Conservation (phyloP, 2,888 invertebrate species). For the Zhuqinia jingwanae region DNA sequence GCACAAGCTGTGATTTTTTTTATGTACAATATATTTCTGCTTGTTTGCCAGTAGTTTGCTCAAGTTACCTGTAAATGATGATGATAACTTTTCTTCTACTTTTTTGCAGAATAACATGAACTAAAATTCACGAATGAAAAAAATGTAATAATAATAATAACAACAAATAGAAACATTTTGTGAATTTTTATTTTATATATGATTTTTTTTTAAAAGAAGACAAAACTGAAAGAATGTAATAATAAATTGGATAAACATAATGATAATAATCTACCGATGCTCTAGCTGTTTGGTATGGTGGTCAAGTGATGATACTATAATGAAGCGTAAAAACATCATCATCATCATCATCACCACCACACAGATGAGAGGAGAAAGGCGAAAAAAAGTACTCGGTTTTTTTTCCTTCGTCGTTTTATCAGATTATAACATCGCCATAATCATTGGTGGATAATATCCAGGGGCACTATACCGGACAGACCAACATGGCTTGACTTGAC, state of each 20-base stretch:
- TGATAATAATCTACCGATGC: too few species aligned
- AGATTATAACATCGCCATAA: not conserved
- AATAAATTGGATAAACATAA: too few species aligned
- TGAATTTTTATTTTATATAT: constrained; percentile 27
- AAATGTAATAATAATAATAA: not conserved
- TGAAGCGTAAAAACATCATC: not conserved
- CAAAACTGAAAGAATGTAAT: too few species aligned
- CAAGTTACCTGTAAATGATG: not conserved
- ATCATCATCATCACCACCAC: constrained; percentile 10
- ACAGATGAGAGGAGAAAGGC: not conserved
- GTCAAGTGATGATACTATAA: not conserved
- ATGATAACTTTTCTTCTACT: too few species aligned
- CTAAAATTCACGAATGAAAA: not conserved
- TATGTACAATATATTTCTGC: too few species aligned
- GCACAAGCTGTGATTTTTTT: constrained; percentile 43
- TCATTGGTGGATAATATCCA: constrained; percentile 33
- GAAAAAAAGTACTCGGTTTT: not conserved
- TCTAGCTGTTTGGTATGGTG: not conserved
- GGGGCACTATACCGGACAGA: constrained; percentile 38
- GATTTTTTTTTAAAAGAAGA: too few species aligned
- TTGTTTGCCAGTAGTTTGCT: too few species aligned
- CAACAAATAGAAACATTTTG: constrained; percentile 20
- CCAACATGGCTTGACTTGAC: not conserved
- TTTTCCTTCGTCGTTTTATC: not conserved
- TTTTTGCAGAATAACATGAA: not conserved